A percentile compares a stretch with the other conserved stretches of the same genome.
Conservation (phyloP, 1,140 invertebrate species). For the Lasaia peninsularis region DNA sequence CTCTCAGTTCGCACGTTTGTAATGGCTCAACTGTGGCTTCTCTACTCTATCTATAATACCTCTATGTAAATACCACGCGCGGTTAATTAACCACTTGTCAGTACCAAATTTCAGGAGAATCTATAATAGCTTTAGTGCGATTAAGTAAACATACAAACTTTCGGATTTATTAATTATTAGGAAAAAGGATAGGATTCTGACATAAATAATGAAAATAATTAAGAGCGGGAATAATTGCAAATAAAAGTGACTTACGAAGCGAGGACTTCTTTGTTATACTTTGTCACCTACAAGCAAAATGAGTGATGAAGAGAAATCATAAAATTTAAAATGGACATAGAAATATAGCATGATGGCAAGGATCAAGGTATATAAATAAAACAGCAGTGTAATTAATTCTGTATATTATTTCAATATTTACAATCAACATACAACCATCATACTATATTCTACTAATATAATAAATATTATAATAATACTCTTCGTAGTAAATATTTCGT, state of each 20-base stretch:
- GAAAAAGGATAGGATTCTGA: too few species aligned
- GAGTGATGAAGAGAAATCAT: constrained; percentile 1
- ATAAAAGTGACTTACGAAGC: constrained; percentile 26
- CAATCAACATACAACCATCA: constrained; percentile 54
- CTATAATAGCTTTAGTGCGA: too few species aligned
- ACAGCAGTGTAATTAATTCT: constrained; percentile 46
- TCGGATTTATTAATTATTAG: too few species aligned
- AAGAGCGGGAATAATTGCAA: neutral
- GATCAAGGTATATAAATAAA: constrained; percentile 47
- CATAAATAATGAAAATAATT: too few species aligned
- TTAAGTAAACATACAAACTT: too few species aligned
- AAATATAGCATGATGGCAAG: constrained; percentile 66
- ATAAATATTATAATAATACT: neutral
- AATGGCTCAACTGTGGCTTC: too few species aligned
- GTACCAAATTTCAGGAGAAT: too few species aligned
- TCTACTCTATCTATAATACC: too few species aligned
- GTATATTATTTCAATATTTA: constrained; percentile 42
- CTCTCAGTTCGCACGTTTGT: too few species aligned
- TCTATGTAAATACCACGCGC: too few species aligned
- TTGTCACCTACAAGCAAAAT: constrained; percentile 30
- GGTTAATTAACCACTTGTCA: too few species aligned
- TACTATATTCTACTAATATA: constrained; percentile 49
- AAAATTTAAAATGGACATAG: constrained; percentile 2
- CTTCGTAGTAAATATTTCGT: too few species aligned
- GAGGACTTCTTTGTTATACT: constrained; percentile 28